A percentile compares a stretch with the other conserved stretches of the same genome.
phyloP scores from a whole-genome alignment of 2,888 invertebrate species.

The Prenolepis imparis region DNA sequence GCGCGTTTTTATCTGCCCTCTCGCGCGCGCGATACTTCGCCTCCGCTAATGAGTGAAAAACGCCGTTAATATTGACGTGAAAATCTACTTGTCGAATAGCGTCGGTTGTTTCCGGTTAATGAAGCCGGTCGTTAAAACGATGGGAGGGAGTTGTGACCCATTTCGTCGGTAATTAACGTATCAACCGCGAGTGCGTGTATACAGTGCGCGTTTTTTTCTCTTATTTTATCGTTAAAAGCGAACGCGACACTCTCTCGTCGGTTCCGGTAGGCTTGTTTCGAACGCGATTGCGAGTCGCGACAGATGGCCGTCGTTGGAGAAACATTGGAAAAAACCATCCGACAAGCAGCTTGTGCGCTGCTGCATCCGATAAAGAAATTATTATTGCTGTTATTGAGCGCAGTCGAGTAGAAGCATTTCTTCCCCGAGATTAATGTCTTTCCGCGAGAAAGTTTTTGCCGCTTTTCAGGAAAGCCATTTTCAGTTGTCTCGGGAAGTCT shows the following conservation, averaged over 20 bases:
- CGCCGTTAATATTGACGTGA: slow-evolving; percentile 67
- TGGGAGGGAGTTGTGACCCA: slow-evolving; percentile 40
- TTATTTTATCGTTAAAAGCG: slow-evolving; percentile 16
- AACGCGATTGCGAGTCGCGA: slow-evolving; percentile 52
- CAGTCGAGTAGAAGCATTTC: slow-evolving; percentile 20
- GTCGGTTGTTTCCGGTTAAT: slow-evolving; percentile 61
- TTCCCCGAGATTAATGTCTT: slow-evolving; percentile 39
- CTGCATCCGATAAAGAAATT: slow-evolving; percentile 46
- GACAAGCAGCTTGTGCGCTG: background rate
- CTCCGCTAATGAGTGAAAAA: slow-evolving; percentile 62
- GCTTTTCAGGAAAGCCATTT: slow-evolving; percentile 37
- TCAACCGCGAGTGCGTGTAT: slow-evolving; percentile 44
- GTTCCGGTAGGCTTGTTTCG: slow-evolving; percentile 64
- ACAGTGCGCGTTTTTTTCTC: slow-evolving; percentile 7
- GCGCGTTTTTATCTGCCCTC: slow-evolving; percentile 12
- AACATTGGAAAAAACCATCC: slow-evolving; percentile 17
- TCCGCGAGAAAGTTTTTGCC: slow-evolving; percentile 35
- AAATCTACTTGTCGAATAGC: slow-evolving; percentile 73
- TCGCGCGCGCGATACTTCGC: slow-evolving; percentile 18
- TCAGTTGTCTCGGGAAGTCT: slow-evolving; percentile 39
- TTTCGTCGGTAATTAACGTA: slow-evolving; percentile 69
- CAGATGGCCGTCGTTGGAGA: slow-evolving; percentile 15
- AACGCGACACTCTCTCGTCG: slow-evolving; percentile 37
- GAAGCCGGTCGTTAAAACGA: slow-evolving; percentile 71
- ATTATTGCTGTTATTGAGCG: slow-evolving; percentile 40